phyloP scores from a whole-genome alignment of 2,797 vertebrate genomes.

The Geotrypetes seraphini region DNA sequence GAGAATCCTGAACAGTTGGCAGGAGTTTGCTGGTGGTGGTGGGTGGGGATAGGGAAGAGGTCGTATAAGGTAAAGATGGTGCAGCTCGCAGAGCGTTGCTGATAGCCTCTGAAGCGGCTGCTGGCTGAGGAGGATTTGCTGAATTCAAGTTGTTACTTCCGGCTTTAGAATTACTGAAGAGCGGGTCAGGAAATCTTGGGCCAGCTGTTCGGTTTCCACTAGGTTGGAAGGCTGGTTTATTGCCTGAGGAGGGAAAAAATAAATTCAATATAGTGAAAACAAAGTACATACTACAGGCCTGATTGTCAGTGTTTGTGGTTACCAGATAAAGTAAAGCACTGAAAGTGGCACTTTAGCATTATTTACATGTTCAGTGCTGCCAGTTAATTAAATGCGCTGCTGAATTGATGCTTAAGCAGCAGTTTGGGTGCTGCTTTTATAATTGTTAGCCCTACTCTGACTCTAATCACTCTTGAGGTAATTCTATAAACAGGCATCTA shows the following conservation, averaged over 20 bases:
- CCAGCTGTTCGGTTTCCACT: conserved; percentile 53
- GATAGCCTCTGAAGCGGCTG: conserved; percentile 20
- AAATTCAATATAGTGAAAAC: too few species aligned
- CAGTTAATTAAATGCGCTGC: too few species aligned
- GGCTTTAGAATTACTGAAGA: conserved; percentile 15
- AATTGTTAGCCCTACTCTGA: too few species aligned
- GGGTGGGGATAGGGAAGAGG: conserved; percentile 40
- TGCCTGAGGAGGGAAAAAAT: conserved; percentile 31
- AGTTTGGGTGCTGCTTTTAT: too few species aligned
- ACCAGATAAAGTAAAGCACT: too few species aligned
- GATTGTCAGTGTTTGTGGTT: too few species aligned
- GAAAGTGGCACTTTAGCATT: too few species aligned
- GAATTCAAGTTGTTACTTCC: not conserved
- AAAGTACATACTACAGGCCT: too few species aligned
- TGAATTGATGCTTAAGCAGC: too few species aligned
- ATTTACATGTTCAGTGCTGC: too few species aligned
- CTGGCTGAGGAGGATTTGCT: conserved; percentile 26
- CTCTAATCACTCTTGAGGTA: too few species aligned
- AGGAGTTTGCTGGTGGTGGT: conserved; percentile 35
- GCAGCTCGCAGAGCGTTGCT: conserved; percentile 5
- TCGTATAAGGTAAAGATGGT: conserved; percentile 35
- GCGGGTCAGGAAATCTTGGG: conserved; percentile 45
- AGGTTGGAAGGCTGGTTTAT: conserved; percentile 44
- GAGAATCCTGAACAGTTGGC: conserved; percentile 36
- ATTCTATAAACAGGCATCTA: too few species aligned